A percentile compares a stretch with the other conserved stretches of the same genome.
Evolutionary conservation across 2,113 vertebrate genomes (phyloP).

Genomic region (Pomatostomus ruficeps): DNA sequence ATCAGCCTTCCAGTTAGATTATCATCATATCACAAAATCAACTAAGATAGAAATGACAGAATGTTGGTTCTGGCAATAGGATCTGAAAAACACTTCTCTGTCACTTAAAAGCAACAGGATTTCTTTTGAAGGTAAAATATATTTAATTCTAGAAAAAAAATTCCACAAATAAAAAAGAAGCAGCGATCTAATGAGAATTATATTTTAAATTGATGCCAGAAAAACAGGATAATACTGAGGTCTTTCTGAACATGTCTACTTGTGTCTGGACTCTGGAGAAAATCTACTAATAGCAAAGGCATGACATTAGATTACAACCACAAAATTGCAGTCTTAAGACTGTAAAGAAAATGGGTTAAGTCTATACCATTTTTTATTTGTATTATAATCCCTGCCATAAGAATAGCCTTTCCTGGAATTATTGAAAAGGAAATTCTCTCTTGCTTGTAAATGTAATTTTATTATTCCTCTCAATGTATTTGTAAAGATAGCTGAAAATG

Average conservation of each 20-base stretch:
- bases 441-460: not conserved
- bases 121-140: not conserved
- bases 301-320: slow-evolving; percentile 57
- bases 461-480: not conserved
- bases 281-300: slow-evolving; percentile 54
- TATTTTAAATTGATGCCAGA: slow-evolving; percentile 24
- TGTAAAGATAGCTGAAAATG: not conserved
- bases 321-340: slow-evolving; percentile 39
- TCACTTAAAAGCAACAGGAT: not conserved
- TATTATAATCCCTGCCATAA: slow-evolving; percentile 19
- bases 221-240: slow-evolving; percentile 24
- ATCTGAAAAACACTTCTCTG: not conserved
- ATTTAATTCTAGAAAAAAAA: not conserved
- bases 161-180: not conserved
- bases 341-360: slow-evolving; percentile 47
- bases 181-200: not conserved
- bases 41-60: not conserved
- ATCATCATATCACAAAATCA: not conserved
- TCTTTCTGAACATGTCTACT: slow-evolving; percentile 18
- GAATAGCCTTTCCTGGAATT: slow-evolving; percentile 23
- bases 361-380: slow-evolving; percentile 13
- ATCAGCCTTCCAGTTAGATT: not conserved
- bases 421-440: slow-evolving; percentile 10
- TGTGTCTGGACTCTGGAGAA: slow-evolving; percentile 38
- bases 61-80: not conserved